phyloP scores from a whole-genome alignment of 2,888 invertebrate species.

The Acrobasis repandana region DNA sequence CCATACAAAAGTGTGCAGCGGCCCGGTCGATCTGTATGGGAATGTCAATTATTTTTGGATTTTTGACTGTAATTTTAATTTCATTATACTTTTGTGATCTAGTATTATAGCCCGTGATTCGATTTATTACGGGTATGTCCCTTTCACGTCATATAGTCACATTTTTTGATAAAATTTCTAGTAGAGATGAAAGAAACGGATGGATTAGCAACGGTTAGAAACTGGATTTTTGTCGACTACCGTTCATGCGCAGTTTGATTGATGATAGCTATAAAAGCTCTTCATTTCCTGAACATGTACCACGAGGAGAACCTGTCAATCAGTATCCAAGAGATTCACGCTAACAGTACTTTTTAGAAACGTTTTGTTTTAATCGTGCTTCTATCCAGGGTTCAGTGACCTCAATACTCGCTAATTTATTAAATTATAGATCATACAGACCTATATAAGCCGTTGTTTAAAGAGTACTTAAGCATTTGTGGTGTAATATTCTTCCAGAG shows the following conservation, averaged over 20 bases:
- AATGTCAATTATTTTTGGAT: too few species aligned
- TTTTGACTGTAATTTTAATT: too few species aligned
- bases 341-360: slow-evolving; percentile 24
- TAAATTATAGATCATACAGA: slow-evolving; percentile 33
- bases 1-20: too few species aligned
- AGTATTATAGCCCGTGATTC: too few species aligned
- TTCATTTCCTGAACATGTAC: slow-evolving; percentile 10
- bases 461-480: slow-evolving; percentile 30
- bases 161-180: too few species aligned
- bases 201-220: not conserved
- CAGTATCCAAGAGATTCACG: slow-evolving; percentile 3
- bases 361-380: slow-evolving; percentile 14
- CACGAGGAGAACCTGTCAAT: slow-evolving; percentile 15
- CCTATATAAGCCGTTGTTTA: slow-evolving; percentile 35
- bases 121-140: too few species aligned
- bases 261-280: slow-evolving; percentile 8
- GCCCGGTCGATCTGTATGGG: too few species aligned
- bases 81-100: too few species aligned
- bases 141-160: too few species aligned
- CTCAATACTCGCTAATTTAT: slow-evolving; percentile 27
- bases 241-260: slow-evolving; percentile 4
- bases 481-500: slow-evolving; percentile 9
- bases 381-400: slow-evolving; percentile 32
- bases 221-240: not conserved
- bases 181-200: not conserved